Percentiles rank a stretch among this genome's conserved stretches.
These are phyloP conservation scores for Sebastes trivittatus DNA, from an alignment of 2,797 vertebrate species.

Conservation along the genomic window DNA sequence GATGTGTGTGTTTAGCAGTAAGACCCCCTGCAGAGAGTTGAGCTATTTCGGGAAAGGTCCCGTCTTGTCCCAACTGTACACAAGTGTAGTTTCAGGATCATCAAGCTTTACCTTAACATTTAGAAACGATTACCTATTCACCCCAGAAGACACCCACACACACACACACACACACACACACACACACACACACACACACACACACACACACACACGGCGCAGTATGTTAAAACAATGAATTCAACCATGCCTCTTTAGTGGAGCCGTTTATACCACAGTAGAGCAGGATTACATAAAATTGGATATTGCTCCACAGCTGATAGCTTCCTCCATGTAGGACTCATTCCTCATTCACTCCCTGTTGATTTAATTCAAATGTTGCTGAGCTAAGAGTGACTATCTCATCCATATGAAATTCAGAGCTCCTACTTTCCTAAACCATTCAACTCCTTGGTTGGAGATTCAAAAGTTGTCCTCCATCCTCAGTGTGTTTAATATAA, in stretches of 20 bases:
- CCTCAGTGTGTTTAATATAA: not conserved
- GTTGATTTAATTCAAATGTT: not conserved
- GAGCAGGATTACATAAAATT: not conserved
- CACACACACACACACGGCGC: too few species aligned
- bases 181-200: too few species aligned
- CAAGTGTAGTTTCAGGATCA: constrained; percentile 16
- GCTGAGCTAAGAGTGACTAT: not conserved
- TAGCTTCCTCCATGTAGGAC: not conserved
- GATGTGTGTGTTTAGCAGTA: not conserved
- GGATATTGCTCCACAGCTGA: not conserved
- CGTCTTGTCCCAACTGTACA: too few species aligned
- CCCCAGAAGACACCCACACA: not conserved
- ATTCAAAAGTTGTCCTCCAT: not conserved
- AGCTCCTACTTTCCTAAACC: not conserved
- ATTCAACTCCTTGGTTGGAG: too few species aligned
- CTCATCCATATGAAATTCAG: not conserved
- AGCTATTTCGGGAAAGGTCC: constrained; percentile 20
- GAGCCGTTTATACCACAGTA: not conserved
- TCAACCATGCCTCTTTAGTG: not conserved
- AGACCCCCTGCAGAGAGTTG: not conserved
- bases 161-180: too few species aligned
- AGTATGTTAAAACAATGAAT: too few species aligned
- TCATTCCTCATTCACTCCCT: not conserved
- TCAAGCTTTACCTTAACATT: constrained; percentile 29
- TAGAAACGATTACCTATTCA: not conserved